These are phyloP conservation scores for Ditylenchus weischeri DNA, from an alignment of 2,888 invertebrate species.

Conservation along the genomic window DNA sequence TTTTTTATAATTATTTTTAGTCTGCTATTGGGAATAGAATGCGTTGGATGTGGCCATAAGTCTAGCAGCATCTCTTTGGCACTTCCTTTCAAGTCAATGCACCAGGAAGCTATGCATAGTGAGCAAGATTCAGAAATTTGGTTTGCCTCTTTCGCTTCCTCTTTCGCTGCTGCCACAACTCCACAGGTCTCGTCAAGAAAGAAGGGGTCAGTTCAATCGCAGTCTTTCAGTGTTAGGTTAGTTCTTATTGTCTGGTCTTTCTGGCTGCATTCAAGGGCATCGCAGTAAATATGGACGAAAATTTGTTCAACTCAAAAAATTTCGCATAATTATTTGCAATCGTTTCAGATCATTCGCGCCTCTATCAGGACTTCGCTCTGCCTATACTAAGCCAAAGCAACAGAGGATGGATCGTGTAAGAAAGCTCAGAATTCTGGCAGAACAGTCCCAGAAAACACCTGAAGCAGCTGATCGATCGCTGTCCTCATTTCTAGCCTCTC, in stretches of 20 bases:
- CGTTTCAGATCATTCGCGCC: no score
- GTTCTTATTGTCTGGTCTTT: not conserved
- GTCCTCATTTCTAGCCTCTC: not conserved
- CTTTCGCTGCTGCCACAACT: not conserved
- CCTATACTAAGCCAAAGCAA: not conserved
- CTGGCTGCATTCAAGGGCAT: no score
- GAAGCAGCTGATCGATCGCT: not conserved
- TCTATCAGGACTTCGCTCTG: no score
- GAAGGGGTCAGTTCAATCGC: not conserved
- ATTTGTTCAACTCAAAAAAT: no score
- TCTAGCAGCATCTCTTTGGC: not conserved
- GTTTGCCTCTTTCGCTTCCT: not conserved
- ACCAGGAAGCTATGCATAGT: not conserved
- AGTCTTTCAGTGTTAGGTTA: not conserved
- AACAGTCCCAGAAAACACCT: not conserved
- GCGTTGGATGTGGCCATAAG: not conserved
- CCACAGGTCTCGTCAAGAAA: not conserved
- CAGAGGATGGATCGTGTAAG: not conserved
- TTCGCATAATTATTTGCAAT: no score
- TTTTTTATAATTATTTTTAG: conserved; percentile 1
- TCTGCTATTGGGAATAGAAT: not conserved
- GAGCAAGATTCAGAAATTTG: not conserved
- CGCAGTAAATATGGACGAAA: no score
- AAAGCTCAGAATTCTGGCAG: conserved; percentile 9
- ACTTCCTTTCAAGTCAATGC: no score